Evolutionary conservation across 2,888 invertebrate species (phyloP), one percentile per base, ranked within the genome.

Genomic region (Agriopis marginaria): DNA sequence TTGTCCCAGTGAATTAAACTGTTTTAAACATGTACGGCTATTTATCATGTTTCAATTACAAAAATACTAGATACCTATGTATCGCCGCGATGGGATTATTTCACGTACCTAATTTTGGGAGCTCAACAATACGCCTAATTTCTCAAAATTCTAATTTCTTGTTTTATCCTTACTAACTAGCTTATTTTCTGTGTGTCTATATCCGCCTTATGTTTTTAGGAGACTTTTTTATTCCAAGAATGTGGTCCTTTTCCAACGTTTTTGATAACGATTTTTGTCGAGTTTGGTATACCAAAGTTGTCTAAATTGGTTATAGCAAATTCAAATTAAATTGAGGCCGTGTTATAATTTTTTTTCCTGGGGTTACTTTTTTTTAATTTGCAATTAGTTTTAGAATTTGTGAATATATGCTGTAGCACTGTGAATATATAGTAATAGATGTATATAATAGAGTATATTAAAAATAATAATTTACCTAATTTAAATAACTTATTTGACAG

Each of bases 401-500:
- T 74, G 72, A 67, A 76, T 73, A 76, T 73, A 73, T 55, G 72
- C 54, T 63, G 70, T 71, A 70, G 71, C 78, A 80, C 76, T 88
- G 86, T 87, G 83, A 83, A 88, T 87, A 86, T 80, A 64, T 73
- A 75, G 82, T 87, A 85, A 79, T 66, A 63, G 11, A 68, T 93
- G 92, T 92, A 93, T 87, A 93, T 90, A 86, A 86, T 83, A 78
- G 75, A 84, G 75, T 45, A 58, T 66, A 63, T 85, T 88, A 86
- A 88, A 84, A 58, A 5, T 59, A 59, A 85, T 81, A 81, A 71
- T 75, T 79, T 88, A 53, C 44, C 44, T 62, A 87, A 87, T 86
- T 87, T 89, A 81, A 85, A 86, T 90, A 90, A 93, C 90, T 93
- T 93, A 92, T 92, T 92, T 87, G 67, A 87, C 85, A 83, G 74